Percentiles rank a stretch among this genome's conserved stretches.
Conservation (phyloP, 2,888 invertebrate species). For the Leptopilina drosophilae region DNA sequence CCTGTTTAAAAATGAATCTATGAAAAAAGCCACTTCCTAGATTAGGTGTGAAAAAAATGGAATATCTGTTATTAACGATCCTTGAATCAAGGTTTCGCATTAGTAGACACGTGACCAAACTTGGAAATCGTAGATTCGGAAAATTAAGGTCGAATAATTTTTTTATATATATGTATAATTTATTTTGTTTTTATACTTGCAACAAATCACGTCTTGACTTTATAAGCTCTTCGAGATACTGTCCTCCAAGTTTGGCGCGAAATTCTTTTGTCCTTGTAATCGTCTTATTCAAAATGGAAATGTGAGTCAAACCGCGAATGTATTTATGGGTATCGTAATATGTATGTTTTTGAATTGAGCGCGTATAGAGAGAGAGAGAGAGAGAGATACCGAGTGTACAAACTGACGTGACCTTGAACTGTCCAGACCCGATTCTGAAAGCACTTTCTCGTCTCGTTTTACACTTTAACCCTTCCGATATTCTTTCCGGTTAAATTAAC, state of each 20-base stretch:
- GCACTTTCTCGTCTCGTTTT: slow-evolving; percentile 38
- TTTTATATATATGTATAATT: neutral
- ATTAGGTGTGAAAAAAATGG: neutral
- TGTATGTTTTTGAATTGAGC: slow-evolving; percentile 20
- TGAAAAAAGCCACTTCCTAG: neutral
- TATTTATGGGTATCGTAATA: slow-evolving; percentile 28
- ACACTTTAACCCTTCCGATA: slow-evolving; percentile 25
- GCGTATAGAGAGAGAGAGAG: neutral
- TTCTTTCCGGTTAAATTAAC: slow-evolving; percentile 24
- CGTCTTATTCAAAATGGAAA: slow-evolving; percentile 37
- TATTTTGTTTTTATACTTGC: neutral
- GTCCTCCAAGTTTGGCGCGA: slow-evolving; percentile 20
- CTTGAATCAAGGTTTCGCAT: slow-evolving; percentile 18
- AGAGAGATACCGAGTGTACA: slow-evolving; percentile 13
- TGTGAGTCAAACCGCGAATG: slow-evolving; percentile 40
- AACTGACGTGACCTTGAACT: slow-evolving; percentile 36
- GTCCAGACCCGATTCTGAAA: slow-evolving; percentile 29
- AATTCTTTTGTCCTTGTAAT: slow-evolving; percentile 36
- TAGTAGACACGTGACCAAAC: slow-evolving; percentile 20
- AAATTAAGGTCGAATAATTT: slow-evolving; percentile 30
- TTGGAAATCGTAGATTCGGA: slow-evolving; percentile 23
- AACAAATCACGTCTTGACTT: slow-evolving; percentile 18
- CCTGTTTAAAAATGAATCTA: too few species aligned
- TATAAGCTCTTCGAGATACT: slow-evolving; percentile 5
- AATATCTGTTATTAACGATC: neutral